A percentile compares a stretch with the other conserved stretches of the same genome.
These are phyloP conservation scores for Mastomys coucha DNA, from an alignment of 2,113 vertebrate genomes.

Conservation along the genomic window DNA sequence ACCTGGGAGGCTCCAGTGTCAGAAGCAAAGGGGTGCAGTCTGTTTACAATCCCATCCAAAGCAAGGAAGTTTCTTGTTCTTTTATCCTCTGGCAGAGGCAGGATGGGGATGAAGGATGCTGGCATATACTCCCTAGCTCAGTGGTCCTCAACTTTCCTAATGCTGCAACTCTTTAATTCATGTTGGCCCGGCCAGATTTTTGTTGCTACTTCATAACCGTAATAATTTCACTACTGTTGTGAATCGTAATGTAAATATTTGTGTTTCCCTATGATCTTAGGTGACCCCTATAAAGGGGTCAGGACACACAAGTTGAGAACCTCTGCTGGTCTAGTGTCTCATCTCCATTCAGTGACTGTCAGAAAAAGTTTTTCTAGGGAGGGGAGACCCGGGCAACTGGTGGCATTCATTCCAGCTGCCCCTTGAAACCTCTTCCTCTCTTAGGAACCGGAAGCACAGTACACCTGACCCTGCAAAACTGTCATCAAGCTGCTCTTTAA, in stretches of 20 bases:
- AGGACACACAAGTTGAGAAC: neutral
- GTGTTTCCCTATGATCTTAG: neutral
- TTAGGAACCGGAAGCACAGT: neutral
- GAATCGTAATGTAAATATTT: neutral
- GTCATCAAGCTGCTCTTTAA: neutral
- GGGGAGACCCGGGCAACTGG: neutral
- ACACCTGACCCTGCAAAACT: neutral
- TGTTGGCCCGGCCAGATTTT: neutral
- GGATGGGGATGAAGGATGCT: neutral
- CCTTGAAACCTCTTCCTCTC: neutral
- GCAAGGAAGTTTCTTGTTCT: neutral
- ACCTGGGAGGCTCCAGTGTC: neutral
- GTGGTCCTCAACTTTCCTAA: neutral
- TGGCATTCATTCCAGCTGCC: rapidly evolving
- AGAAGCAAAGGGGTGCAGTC: neutral
- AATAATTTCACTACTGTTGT: neutral
- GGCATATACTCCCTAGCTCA: neutral
- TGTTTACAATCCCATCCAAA: neutral
- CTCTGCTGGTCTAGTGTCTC: neutral
- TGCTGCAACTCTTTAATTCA: neutral
- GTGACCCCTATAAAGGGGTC: neutral
- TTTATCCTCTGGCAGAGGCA: rapidly evolving
- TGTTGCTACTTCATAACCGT: neutral
- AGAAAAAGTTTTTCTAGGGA: neutral
- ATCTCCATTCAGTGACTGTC: neutral